phyloP scores from a whole-genome alignment of 2,797 vertebrate species.

The Macropodus opercularis region DNA sequence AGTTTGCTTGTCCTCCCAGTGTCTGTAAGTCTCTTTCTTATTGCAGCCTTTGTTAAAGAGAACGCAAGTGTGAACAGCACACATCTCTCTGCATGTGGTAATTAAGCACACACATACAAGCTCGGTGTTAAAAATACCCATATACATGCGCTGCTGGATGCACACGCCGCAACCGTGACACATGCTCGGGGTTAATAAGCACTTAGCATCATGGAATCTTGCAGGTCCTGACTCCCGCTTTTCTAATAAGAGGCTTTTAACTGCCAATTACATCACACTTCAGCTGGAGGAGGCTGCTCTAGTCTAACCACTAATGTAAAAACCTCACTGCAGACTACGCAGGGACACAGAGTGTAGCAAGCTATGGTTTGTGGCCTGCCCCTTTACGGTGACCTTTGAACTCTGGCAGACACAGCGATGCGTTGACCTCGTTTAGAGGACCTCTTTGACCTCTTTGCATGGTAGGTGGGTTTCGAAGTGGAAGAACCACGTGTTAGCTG shows the following conservation, averaged over 20 bases:
- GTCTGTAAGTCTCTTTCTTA: no score
- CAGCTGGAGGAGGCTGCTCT: slow-evolving; percentile 32
- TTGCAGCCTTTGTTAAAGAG: slow-evolving; percentile 3
- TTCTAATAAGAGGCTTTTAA: slow-evolving; percentile 64
- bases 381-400: slow-evolving; percentile 1
- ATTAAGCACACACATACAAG: slow-evolving; percentile 13
- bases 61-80: slow-evolving; percentile 10
- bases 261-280: slow-evolving; percentile 61
- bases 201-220: slow-evolving; percentile 59
- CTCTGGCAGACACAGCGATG: background rate
- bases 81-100: background rate
- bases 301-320: slow-evolving; percentile 42
- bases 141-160: background rate
- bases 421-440: background rate
- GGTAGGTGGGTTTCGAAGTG: no score
- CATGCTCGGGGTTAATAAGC: slow-evolving; percentile 55
- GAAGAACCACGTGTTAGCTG: no score
- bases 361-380: slow-evolving; percentile 13
- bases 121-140: background rate
- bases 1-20: no score
- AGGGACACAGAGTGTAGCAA: slow-evolving; percentile 5
- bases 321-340: slow-evolving; percentile 16
- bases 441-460: background rate
- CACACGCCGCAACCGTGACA: slow-evolving; percentile 32
- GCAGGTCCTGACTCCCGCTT: slow-evolving; percentile 48